Conservation (phyloP, 2,888 invertebrate genomes). For the Lycophotia porphyrea region DNA sequence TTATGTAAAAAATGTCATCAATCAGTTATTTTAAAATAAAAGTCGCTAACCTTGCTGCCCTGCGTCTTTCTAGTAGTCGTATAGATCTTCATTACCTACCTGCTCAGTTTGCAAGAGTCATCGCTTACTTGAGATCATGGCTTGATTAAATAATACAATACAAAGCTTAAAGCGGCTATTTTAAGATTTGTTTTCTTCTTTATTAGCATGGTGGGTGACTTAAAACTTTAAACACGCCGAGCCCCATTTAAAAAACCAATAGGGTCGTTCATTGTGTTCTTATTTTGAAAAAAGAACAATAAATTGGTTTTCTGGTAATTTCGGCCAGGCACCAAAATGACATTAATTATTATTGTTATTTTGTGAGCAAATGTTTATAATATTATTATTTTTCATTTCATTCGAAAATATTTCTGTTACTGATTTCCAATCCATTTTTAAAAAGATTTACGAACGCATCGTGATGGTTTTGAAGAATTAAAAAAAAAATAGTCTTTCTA, state of each 20-base stretch:
- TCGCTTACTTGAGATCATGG: constrained; percentile 42
- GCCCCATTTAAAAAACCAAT: not conserved
- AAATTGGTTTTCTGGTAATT: not conserved
- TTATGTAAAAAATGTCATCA: not conserved
- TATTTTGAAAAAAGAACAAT: constrained; percentile 10
- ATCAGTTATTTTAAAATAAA: not conserved
- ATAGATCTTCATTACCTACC: constrained; percentile 46
- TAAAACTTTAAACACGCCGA: not conserved
- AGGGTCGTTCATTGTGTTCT: constrained; percentile 2
- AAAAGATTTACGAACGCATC: not conserved
- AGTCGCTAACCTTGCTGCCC: not conserved
- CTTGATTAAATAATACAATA: constrained; percentile 44
- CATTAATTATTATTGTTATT: not conserved
- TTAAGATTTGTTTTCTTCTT: constrained; percentile 17
- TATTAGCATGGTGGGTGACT: not conserved
- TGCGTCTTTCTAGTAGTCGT: constrained; percentile 44
- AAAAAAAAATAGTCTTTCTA: not conserved
- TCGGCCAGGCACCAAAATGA: not conserved
- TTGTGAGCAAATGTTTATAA: not conserved
- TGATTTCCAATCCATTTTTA: not conserved
- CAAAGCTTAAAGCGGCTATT: constrained; percentile 12
- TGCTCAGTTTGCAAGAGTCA: constrained; percentile 46
- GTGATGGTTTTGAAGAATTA: not conserved
- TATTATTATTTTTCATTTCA: not conserved
- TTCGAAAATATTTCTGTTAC: not conserved